Evolutionary conservation across 1,140 invertebrate species (phyloP).

Genomic region (Onthophagus taurus): DNA sequence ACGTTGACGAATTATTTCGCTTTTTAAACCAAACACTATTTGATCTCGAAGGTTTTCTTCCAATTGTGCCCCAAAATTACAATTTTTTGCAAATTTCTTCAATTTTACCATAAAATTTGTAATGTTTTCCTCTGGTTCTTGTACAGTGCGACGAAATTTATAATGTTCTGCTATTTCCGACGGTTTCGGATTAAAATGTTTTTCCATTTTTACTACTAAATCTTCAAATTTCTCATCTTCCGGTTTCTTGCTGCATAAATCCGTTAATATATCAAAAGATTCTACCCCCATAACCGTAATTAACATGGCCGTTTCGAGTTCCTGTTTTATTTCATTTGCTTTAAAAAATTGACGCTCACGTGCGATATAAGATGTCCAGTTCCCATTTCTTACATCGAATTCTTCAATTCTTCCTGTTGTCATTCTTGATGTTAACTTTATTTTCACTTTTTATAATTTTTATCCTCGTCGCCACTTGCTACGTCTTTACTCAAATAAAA

Average conservation of each 20-base stretch:
- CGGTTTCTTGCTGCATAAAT: slow-evolving; percentile 29
- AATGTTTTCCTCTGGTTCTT: slow-evolving; percentile 8
- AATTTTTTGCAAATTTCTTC: slow-evolving; percentile 19
- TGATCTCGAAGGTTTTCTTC: slow-evolving; percentile 25
- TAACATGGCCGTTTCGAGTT: slow-evolving; percentile 24
- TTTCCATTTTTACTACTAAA: slow-evolving; percentile 22
- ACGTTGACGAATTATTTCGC: slow-evolving; percentile 20
- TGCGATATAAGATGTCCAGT: slow-evolving; percentile 23
- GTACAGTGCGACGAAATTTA: slow-evolving; percentile 29
- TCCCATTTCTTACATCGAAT: no score
- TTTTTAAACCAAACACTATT: slow-evolving; percentile 19
- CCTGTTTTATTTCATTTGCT: slow-evolving; percentile 20
- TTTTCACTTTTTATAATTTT: no score
- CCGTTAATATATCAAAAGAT: slow-evolving; percentile 26
- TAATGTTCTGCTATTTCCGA: slow-evolving; percentile 30
- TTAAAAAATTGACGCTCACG: slow-evolving; percentile 26
- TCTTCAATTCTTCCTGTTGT: no score
- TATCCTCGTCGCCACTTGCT: no score
- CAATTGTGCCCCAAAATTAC: slow-evolving; percentile 22
- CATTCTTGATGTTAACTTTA: no score
- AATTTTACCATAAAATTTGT: neutral
- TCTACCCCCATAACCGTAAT: slow-evolving; percentile 26
- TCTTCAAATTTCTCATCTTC: slow-evolving; percentile 22
- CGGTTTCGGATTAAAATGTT: slow-evolving; percentile 27
- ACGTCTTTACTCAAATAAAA: no score